Percentiles rank a stretch among this genome's conserved stretches.
phyloP scores from a whole-genome alignment of 2,888 invertebrate genomes.

The Itoplectis maculator region DNA sequence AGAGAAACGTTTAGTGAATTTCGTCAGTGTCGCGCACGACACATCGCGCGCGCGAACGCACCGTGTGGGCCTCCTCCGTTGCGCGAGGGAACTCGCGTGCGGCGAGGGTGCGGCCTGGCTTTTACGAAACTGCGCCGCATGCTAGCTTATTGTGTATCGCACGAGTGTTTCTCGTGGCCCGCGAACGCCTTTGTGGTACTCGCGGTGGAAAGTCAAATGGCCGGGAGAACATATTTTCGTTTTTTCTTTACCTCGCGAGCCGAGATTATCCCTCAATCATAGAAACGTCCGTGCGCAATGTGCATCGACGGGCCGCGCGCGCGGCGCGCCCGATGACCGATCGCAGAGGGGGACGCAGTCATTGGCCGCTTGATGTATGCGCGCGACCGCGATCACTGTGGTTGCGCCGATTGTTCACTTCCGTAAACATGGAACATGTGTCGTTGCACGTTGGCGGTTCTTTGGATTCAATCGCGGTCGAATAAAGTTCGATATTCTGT shows the following conservation, averaged over 20 bases:
- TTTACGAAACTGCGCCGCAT: conserved; percentile 48
- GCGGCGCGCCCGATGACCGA: background rate
- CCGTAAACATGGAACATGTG: background rate
- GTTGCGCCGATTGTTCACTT: background rate
- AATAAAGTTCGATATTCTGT: too few relatives aligned
- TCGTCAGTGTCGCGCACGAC: conserved; percentile 50
- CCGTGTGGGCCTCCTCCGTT: background rate
- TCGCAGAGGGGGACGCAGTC: background rate
- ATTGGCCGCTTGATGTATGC: background rate
- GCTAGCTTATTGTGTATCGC: too few relatives aligned
- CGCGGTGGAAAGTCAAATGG: conserved; percentile 18
- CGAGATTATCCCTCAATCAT: conserved; percentile 6
- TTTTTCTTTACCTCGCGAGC: background rate
- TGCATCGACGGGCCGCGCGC: background rate
- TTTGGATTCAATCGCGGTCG: background rate
- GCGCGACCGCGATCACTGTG: background rate
- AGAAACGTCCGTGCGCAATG: conserved; percentile 14
- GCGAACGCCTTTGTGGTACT: conserved; percentile 16
- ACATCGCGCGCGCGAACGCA: background rate
- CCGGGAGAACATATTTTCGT: conserved; percentile 21
- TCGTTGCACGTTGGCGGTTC: background rate
- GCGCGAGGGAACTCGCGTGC: conserved; percentile 31
- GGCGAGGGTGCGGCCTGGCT: conserved; percentile 55
- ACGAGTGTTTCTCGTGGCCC: conserved; percentile 49
- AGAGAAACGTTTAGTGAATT: conserved; percentile 56